Conservation (phyloP, 2,797 vertebrate species). For the Halcyon leucocephala region DNA sequence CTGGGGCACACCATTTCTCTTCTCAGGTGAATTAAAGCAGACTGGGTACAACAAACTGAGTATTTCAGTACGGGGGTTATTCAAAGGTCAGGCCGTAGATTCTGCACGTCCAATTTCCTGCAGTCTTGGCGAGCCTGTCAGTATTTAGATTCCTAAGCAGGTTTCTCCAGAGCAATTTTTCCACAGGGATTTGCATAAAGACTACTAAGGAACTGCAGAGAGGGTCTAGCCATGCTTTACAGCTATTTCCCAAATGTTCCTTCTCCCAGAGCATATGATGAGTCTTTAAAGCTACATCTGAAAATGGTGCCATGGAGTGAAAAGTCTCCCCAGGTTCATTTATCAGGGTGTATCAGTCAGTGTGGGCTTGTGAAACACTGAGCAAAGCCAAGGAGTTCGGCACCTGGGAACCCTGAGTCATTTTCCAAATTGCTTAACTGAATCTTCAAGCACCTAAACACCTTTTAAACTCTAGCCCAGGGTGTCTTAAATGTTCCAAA, state of each 20-base stretch:
- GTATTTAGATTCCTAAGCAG: not conserved
- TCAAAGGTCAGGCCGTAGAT: constrained; percentile 66
- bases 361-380: not conserved
- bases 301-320: not conserved
- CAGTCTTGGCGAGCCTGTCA: not conserved
- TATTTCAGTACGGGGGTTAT: constrained; percentile 50
- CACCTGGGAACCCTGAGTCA: not conserved
- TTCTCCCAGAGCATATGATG: not conserved
- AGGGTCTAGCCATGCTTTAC: not conserved
- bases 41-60: constrained; percentile 50
- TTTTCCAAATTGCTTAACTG: not conserved
- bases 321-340: not conserved
- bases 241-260: not conserved
- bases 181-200: not conserved
- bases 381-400: not conserved
- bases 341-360: not conserved
- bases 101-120: not conserved
- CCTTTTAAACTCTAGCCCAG: not conserved
- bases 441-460: constrained; percentile 6
- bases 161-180: not conserved
- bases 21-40: constrained; percentile 47
- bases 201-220: not conserved
- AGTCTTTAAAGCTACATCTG: not conserved
- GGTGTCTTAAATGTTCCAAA: not conserved
- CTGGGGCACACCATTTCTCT: not conserved